Base-by-base conservation (phyloP, 1,140 invertebrate genomes). In the Dendrolimus kikuchii region DNA sequence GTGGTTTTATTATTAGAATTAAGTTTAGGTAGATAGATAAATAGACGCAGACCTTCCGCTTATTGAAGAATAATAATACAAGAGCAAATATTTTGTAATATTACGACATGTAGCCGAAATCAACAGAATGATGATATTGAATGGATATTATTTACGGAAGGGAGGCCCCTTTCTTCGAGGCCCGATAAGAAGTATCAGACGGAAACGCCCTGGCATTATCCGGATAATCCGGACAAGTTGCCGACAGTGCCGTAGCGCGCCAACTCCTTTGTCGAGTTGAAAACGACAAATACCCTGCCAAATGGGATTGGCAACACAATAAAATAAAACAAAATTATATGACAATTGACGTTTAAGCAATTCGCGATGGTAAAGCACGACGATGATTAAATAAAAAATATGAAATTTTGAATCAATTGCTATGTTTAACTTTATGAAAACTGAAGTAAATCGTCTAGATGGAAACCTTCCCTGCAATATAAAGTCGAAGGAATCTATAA, bases 161-260 rank as follows among this genome's bases (percentile, higher is more conserved):
- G 48, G 38, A 38, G 55, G 51, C 54, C 46, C 42, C 47, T 53
- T 57, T 56, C 57, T 60, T 38, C 38, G 55, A 50, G 51, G 49
- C 42, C 37, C 48, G 63, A 72, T 71, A 67, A 68, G 64, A 54
- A 55, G 66, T 60, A 71, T 67, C 62, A 60, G 62, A 50, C 52
- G 53, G 61, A 62, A 66, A 60, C 55, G 58, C 53, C 54, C 41
- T 40, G 49, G 62, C 55, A 68, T 72, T 72, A 77, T 69, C 66
- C 61, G 62, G 62, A 70, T 70, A 57, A 73, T 68, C 70, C 64
- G 49, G 59, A 54, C 59, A 64, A 68, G 63, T 74, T 64, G 66
- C 52, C 60, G 56, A 56, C 44, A 49, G 42, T 40, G 55, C 51
- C 50, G 46, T 40, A 58, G 40, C 59, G 56, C 51, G 50, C 49